A percentile compares a stretch with the other conserved stretches of the same genome.
phyloP scores from a whole-genome alignment of 1,140 invertebrate species.

The Drosophila tristis region DNA sequence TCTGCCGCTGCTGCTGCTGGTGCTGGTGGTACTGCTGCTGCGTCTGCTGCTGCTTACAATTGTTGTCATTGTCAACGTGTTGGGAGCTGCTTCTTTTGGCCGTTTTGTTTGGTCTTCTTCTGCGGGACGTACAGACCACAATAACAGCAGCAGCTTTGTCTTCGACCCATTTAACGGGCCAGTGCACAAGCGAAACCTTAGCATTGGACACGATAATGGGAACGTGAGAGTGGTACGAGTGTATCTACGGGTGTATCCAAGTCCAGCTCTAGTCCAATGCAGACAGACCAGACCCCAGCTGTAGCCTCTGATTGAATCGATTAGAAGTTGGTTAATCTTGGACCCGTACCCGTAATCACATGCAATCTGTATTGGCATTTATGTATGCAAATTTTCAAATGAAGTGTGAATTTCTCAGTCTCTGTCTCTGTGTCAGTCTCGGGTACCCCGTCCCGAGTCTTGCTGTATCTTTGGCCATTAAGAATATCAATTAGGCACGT shows the following conservation, averaged over 20 bases:
- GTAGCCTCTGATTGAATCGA: constrained; percentile 23
- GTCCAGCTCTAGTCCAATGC: constrained; percentile 5
- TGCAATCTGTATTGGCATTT: constrained; percentile 60
- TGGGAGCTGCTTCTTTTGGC: constrained; percentile 44
- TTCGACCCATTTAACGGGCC: constrained; percentile 80
- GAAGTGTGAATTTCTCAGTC: constrained; percentile 71
- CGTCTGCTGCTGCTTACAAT: constrained; percentile 62
- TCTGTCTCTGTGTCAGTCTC: neutral
- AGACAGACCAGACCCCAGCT: neutral
- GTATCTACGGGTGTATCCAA: neutral
- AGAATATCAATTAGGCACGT: constrained; percentile 67
- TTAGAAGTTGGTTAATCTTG: constrained; percentile 61
- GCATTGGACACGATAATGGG: constrained; percentile 44
- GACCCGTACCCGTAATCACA: constrained; percentile 38
- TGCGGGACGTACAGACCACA: constrained; percentile 55
- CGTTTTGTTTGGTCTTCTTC: constrained; percentile 60
- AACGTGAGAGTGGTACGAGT: constrained; percentile 45
- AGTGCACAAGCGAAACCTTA: constrained; percentile 55
- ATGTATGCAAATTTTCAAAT: constrained; percentile 68
- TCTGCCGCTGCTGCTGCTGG: constrained; percentile 29
- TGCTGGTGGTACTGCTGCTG: neutral
- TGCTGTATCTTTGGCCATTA: constrained; percentile 50
- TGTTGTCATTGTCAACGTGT: constrained; percentile 78
- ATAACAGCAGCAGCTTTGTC: constrained; percentile 65
- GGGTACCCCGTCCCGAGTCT: too few relatives aligned